Evolutionary conservation across 2,888 invertebrate species (phyloP), one percentile per base, ranked within the genome.

Genomic region (Electrophaes corylata): DNA sequence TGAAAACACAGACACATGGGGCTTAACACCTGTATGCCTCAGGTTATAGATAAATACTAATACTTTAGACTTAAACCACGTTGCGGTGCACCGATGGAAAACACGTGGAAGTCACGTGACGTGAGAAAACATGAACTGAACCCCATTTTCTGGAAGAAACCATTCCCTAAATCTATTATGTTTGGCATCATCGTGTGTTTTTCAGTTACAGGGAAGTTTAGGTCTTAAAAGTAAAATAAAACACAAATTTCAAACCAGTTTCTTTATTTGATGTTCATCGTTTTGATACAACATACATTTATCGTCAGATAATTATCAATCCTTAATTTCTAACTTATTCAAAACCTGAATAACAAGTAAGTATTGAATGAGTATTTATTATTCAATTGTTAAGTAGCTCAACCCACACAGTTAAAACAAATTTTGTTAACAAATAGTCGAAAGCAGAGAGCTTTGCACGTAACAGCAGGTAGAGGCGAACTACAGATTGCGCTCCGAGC

Each of bases 271-370:
- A 79, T 90, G 89, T 91, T 88, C 90, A 86, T 88, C 88, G 83
- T 91, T 91, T 91, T 88, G 91, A 88, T 92, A 92, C 92, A 92
- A 92, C 92, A 92, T 92, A 92, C 91, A 92, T 83, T 91, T 91
- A 92, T 92, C 91, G 86, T 91, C 91, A 86, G 90, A 91, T 91
- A 91, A 87, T 88, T 87, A 91, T 90, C 86, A 88, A 89, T 90
- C 84, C 91, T 92, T 92, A 92, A 76, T 62, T 65, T 73, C 91
- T 91, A 90, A 78, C 90, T 90, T 91, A 91, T 86, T 72, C 88
- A 85, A 81, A 85, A 87, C 84, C 84, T 87, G 90, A 88, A 85
- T 90, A 90, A 91, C 91, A 90, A 90, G 84, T 86, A 62, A 51
- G 60, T 64, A 62, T 83, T 76, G 78, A 79, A 81, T 76, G 78